Base-by-base conservation (phyloP, 1,140 invertebrate species). In the Bombus haemorrhoidalis region DNA sequence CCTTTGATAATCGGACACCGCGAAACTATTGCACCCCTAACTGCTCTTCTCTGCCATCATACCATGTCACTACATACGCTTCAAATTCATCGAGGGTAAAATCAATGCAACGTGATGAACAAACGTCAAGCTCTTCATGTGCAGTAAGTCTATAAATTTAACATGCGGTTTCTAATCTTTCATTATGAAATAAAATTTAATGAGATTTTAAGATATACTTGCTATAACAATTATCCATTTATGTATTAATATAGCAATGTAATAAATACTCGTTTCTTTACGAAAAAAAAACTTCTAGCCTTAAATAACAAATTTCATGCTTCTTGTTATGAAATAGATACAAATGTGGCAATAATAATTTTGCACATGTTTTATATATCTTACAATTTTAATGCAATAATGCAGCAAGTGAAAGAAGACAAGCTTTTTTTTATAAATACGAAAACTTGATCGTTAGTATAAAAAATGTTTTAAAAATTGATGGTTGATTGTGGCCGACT, bases 1-100 rank as follows among this genome's bases (percentile, higher is more conserved):
- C 83, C 90, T 93, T 93, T 93, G 91, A 90, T 91, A 91, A 94
- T 82, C 81, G 87, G 90, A 93, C 78, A 92, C 92, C 88, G 85
- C 71, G 77, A 91, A 93, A 89, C 89, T 92, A 92, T 93, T 92
- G 88, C 86, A 76, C 83, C 77, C 86, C 84, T 88, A 86, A 83
- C 78, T 78, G 68, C 68, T 72, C 73, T 57, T 47, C 57, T 9
- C 82, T 28, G 62, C 37, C 71, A 39, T 81, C 66, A 57, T 43
- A 66, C 57, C 72, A 53, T 78, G 80, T 47, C 66, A n/a, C 25
- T 69, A 22, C 32, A 32, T 76, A 57, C 68, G 83, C 72, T 74
- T 59, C 47, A 81, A 41, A 75, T 68, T 85, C 41, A 8, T 1
- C 39, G 34, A 13, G 69, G 37, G 57, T 66, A 87, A 86, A 89